phyloP scores from a whole-genome alignment of 2,113 vertebrate species.

The Tupaia tana region DNA sequence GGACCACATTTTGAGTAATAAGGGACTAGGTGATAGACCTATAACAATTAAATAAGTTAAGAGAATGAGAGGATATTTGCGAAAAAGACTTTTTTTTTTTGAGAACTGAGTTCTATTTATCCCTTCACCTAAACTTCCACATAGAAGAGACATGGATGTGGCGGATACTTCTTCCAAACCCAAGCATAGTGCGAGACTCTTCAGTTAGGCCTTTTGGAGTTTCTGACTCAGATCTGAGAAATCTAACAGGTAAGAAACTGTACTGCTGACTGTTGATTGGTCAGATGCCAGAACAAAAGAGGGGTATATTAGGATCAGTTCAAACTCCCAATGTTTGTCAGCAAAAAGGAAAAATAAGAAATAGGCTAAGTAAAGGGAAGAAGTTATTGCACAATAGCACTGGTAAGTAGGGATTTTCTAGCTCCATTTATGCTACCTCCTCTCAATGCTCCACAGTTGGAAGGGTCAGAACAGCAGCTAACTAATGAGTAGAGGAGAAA shows the following conservation, averaged over 20 bases:
- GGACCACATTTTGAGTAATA: background rate
- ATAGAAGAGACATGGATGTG: background rate
- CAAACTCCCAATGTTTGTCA: background rate
- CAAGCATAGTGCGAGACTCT: background rate
- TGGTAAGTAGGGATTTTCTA: background rate
- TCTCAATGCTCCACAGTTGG: background rate
- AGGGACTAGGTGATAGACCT: background rate
- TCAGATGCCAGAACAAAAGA: background rate
- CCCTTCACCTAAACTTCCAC: background rate
- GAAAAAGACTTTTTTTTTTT: background rate
- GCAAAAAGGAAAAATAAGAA: background rate
- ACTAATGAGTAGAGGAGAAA: background rate
- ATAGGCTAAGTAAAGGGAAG: background rate
- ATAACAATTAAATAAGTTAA: constrained; percentile 20
- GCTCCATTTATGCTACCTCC: background rate
- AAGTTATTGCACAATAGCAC: background rate
- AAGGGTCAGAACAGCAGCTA: background rate
- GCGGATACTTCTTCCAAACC: background rate
- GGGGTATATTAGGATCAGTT: background rate
- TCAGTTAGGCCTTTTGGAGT: background rate
- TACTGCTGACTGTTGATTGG: background rate
- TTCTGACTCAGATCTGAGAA: background rate
- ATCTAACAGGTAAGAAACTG: background rate
- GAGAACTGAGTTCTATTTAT: background rate
- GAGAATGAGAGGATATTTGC: background rate